Percentiles rank a stretch among this genome's conserved stretches.
Evolutionary conservation across 2,113 vertebrate genomes (phyloP).

Genomic region (Herpetotheres cachinnans): DNA sequence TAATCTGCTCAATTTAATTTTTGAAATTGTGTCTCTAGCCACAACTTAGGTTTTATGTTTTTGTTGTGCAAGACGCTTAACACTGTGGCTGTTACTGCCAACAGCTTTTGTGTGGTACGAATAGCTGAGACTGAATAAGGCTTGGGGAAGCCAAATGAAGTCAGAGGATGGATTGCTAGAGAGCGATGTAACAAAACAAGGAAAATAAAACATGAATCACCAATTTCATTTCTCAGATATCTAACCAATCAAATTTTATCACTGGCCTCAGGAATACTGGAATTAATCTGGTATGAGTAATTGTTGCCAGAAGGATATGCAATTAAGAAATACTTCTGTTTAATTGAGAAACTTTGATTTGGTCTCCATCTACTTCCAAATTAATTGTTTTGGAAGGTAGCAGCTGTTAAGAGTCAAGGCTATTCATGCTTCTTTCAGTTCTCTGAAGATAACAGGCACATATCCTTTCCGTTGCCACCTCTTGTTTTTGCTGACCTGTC

Average conservation of each 20-base stretch:
- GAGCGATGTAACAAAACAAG: neutral
- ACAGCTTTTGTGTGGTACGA: neutral
- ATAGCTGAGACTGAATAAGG: neutral
- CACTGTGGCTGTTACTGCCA: neutral
- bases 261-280: neutral
- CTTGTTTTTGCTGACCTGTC: neutral
- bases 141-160: neutral
- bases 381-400: neutral
- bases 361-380: neutral
- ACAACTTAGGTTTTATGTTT: neutral
- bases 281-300: neutral
- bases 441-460: neutral
- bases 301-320: slow-evolving; percentile 3
- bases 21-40: neutral
- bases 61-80: neutral
- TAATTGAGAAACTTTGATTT: neutral
- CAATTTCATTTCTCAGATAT: neutral
- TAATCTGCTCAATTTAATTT: neutral
- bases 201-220: neutral
- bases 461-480: neutral
- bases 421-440: neutral
- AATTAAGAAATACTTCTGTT: slow-evolving; percentile 13
- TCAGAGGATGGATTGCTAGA: neutral
- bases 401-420: neutral
- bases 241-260: neutral